These are phyloP conservation scores for Ectemnius cavifrons DNA, from an alignment of 2,888 invertebrate genomes.

Conservation along the genomic window DNA sequence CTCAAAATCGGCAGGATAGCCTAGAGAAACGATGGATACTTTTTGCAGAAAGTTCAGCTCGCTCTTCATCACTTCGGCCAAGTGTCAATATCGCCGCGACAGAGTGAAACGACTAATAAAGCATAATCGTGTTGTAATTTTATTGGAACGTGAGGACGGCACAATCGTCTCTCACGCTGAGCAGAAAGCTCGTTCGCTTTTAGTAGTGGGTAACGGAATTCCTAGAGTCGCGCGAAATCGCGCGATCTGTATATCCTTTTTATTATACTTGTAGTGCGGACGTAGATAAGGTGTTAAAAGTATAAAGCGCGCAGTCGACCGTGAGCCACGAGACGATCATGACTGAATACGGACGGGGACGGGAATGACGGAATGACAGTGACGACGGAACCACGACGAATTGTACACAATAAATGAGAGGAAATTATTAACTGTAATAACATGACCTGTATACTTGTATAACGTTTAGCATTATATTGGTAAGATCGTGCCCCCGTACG, in stretches of 20 bases:
- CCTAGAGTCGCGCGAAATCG: slow-evolving; percentile 59
- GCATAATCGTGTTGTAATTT: slow-evolving; percentile 3
- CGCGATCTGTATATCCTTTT: slow-evolving; percentile 66
- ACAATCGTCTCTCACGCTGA: not conserved
- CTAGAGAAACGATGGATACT: too few species aligned
- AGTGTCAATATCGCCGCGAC: too few species aligned
- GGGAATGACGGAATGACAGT: slow-evolving; percentile 35
- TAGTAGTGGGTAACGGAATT: slow-evolving; percentile 53
- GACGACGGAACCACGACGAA: slow-evolving; percentile 56
- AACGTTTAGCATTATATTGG: slow-evolving; percentile 77
- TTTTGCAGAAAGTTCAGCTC: too few species aligned
- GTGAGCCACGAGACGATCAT: slow-evolving; percentile 3
- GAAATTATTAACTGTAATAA: slow-evolving; percentile 76
- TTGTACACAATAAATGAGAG: slow-evolving; percentile 66
- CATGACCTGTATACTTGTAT: slow-evolving; percentile 75
- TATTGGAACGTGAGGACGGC: not conserved
- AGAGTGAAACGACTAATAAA: not conserved
- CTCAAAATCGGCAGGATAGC: too few species aligned
- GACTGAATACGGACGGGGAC: slow-evolving; percentile 14
- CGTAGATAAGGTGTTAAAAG: slow-evolving; percentile 67
- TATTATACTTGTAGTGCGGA: slow-evolving; percentile 72
- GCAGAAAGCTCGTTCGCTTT: slow-evolving; percentile 24
- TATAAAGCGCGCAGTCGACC: slow-evolving; percentile 56
- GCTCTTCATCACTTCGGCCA: too few species aligned
- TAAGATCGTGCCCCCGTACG: slow-evolving; percentile 73